Conservation (phyloP, 2,888 invertebrate species). For the Drosophila ustulata region DNA sequence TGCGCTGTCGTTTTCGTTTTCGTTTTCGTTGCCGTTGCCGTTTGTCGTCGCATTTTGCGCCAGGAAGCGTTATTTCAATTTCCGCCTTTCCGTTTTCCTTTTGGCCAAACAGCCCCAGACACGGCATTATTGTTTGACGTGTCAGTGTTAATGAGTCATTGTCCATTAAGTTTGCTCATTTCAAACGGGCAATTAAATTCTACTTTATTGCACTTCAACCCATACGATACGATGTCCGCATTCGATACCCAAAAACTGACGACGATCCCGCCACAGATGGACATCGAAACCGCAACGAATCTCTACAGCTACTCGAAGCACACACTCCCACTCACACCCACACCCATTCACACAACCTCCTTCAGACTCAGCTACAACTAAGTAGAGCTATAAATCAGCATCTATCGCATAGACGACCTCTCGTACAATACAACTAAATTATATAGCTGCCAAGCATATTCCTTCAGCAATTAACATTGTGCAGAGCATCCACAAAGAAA, state of each 20-base stretch:
- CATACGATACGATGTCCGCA: slow-evolving; percentile 27
- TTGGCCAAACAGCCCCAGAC: slow-evolving; percentile 66
- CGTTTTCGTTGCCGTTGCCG: slow-evolving; percentile 11
- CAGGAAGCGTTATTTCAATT: slow-evolving; percentile 81
- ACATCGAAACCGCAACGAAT: slow-evolving; percentile 67
- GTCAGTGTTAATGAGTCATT: slow-evolving; percentile 83
- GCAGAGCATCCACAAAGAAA: no score
- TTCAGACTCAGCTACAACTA: slow-evolving; percentile 24
- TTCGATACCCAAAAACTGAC: neutral
- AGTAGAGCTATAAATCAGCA: slow-evolving; percentile 59
- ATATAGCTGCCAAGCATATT: slow-evolving; percentile 12
- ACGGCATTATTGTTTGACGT: slow-evolving; percentile 81
- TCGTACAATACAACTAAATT: slow-evolving; percentile 30
- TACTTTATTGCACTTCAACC: slow-evolving; percentile 81
- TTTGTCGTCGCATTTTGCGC: slow-evolving; percentile 50
- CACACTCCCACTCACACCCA: slow-evolving; percentile 10
- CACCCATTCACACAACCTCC: slow-evolving; percentile 12
- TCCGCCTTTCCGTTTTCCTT: slow-evolving; percentile 74
- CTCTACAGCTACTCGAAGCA: slow-evolving; percentile 28
- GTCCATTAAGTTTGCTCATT: slow-evolving; percentile 81
- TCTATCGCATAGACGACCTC: slow-evolving; percentile 8
- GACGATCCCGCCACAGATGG: slow-evolving; percentile 34
- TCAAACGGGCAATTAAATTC: slow-evolving; percentile 80
- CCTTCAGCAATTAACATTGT: neutral
- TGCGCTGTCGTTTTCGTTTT: slow-evolving; percentile 21